Percentiles rank a stretch among this genome's conserved stretches.
Evolutionary conservation across 2,797 vertebrate genomes (phyloP).

Genomic region (Melanotaenia trifasciata): DNA sequence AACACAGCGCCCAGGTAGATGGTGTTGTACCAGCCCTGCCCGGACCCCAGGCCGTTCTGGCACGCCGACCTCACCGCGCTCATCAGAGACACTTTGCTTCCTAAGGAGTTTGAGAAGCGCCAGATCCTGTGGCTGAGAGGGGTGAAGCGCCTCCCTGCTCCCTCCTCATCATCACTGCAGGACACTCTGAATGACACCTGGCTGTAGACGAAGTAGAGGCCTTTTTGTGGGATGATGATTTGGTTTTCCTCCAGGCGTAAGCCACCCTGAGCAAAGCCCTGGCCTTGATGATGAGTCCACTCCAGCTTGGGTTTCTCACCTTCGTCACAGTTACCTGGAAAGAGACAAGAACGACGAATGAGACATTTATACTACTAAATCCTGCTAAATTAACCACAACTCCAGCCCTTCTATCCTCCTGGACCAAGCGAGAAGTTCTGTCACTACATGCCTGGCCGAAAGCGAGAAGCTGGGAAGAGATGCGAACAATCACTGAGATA

Average conservation of each 20-base stretch:
- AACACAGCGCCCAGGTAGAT: constrained; percentile 84
- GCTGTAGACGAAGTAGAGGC: constrained; percentile 86
- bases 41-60: background rate
- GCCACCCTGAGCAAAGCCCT: constrained; percentile 76
- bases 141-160: fast-evolving
- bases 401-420: no score
- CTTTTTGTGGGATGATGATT: constrained; percentile 69
- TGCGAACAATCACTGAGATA: no score
- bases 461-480: no score
- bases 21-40: constrained; percentile 72
- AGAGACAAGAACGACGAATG: no score
- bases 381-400: no score
- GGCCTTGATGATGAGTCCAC: constrained; percentile 71
- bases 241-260: constrained; percentile 65
- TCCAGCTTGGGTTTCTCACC: background rate
- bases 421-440: no score
- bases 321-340: constrained; percentile 52
- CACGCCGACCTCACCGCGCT: constrained; percentile 76
- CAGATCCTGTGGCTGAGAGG: constrained; percentile 76
- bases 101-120: constrained; percentile 64
- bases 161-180: constrained; percentile 35
- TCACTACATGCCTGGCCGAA: no score
- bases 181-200: constrained; percentile 80
- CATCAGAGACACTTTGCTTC: constrained; percentile 57
- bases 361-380: no score